Conservation (phyloP, 2,113 vertebrate species). For the Lichenostomus cassidix region DNA sequence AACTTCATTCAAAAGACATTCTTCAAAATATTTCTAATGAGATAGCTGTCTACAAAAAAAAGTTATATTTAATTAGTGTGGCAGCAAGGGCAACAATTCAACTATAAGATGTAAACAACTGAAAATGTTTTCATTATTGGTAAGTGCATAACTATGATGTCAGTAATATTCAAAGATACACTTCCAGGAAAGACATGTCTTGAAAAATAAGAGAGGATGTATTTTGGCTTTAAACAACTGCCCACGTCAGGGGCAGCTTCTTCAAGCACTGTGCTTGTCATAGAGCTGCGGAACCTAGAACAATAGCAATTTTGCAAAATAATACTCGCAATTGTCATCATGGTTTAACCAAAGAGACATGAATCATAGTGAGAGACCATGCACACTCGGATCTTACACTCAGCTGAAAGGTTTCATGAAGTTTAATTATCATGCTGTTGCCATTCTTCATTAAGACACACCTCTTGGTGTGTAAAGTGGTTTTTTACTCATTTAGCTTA, state of each 20-base stretch:
- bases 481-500: neutral
- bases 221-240: conserved; percentile 4
- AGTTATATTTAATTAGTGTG: neutral
- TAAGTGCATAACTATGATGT: neutral
- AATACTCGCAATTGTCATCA: neutral
- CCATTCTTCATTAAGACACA: neutral
- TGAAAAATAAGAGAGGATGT: neutral
- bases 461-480: neutral
- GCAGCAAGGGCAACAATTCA: neutral
- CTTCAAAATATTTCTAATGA: neutral
- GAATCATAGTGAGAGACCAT: conserved; percentile 22
- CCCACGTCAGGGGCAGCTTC: conserved; percentile 48
- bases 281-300: neutral
- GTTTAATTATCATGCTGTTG: conserved; percentile 8
- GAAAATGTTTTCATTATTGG: conserved; percentile 1
- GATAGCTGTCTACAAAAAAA: neutral
- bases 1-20: neutral
- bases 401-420: neutral
- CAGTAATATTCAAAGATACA: conserved; percentile 12
- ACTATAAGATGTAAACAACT: neutral
- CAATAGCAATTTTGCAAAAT: conserved; percentile 43
- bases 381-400: neutral
- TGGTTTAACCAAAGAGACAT: neutral
- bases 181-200: conserved; percentile 3
- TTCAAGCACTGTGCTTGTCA: neutral